phyloP scores from a whole-genome alignment of 2,888 invertebrate species.

The Chouioia cunea region DNA sequence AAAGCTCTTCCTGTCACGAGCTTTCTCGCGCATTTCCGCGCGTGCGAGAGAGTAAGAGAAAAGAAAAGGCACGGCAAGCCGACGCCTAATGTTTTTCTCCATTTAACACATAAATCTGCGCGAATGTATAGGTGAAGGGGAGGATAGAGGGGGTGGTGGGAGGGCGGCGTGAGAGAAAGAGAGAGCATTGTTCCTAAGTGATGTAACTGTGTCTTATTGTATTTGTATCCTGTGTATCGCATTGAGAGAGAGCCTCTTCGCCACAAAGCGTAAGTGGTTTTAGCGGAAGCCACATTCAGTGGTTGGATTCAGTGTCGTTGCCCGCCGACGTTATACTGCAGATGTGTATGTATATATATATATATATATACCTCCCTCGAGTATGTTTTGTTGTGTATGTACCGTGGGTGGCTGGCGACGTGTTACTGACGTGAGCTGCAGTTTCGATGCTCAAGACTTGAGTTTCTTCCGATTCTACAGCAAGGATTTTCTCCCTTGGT shows the following conservation, averaged over 20 bases:
- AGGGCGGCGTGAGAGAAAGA: slow-evolving; percentile 49
- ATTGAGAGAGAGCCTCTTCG: slow-evolving; percentile 66
- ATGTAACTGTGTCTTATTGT: slow-evolving; percentile 70
- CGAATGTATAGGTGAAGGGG: background rate
- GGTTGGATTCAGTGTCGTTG: slow-evolving; percentile 64
- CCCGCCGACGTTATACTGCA: slow-evolving; percentile 48
- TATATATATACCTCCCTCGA: no score
- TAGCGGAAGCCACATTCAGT: slow-evolving; percentile 69
- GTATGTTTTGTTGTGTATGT: no score
- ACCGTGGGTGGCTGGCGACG: no score
- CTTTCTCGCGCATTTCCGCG: slow-evolving; percentile 40
- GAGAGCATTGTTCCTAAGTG: slow-evolving; percentile 67
- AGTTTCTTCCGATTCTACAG: no score
- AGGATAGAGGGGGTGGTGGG: slow-evolving; percentile 14
- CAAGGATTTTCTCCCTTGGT: no score
- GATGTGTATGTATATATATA: no score
- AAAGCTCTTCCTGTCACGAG: slow-evolving; percentile 21
- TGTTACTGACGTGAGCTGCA: slow-evolving; percentile 14
- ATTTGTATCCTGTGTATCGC: slow-evolving; percentile 68
- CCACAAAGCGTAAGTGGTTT: slow-evolving; percentile 69
- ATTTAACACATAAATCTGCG: slow-evolving; percentile 67
- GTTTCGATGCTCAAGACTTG: slow-evolving; percentile 6
- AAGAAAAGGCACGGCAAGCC: slow-evolving; percentile 40
- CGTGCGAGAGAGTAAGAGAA: slow-evolving; percentile 50
- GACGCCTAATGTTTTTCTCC: slow-evolving; percentile 66